A percentile compares a stretch with the other conserved stretches of the same genome.
These are phyloP conservation scores for Plodia interpunctella DNA, from an alignment of 1,140 invertebrate species.

Conservation along the genomic window DNA sequence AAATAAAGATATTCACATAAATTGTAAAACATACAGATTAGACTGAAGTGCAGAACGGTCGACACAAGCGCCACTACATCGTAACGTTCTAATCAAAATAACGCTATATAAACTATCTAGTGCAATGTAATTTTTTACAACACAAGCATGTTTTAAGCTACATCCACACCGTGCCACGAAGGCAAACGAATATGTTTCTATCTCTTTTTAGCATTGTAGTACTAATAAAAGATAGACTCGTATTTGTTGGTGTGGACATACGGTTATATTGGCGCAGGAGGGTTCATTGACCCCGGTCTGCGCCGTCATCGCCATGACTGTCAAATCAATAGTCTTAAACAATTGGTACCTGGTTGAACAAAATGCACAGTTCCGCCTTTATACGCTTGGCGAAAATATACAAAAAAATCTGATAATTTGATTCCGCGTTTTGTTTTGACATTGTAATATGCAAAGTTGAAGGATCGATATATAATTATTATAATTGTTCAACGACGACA, in stretches of 20 bases:
- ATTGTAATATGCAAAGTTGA: too few relatives aligned
- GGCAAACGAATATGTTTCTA: too few relatives aligned
- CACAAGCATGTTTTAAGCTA: constrained; percentile 3
- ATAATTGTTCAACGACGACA: too few relatives aligned
- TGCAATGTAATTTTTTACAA: constrained; percentile 32
- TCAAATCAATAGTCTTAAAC: constrained; percentile 27
- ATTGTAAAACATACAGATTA: not conserved
- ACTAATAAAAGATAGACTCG: too few relatives aligned
- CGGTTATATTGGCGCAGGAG: constrained; percentile 10
- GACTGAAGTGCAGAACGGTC: constrained; percentile 11
- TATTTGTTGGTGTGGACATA: too few relatives aligned
- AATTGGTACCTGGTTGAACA: not conserved
- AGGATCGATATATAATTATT: too few relatives aligned
- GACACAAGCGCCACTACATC: constrained; percentile 26
- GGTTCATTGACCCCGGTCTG: not conserved
- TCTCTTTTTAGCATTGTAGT: too few relatives aligned
- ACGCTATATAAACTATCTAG: constrained; percentile 39
- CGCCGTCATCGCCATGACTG: not conserved
- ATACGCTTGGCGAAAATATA: too few relatives aligned
- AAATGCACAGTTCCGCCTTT: too few relatives aligned
- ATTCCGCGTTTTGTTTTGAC: too few relatives aligned
- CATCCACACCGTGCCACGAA: too few relatives aligned
- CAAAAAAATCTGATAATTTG: too few relatives aligned
- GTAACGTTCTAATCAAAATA: constrained; percentile 34
- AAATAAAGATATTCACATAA: not conserved